These are phyloP conservation scores for Leptogaster cylindrica DNA, from an alignment of 2,888 invertebrate genomes.

Conservation along the genomic window DNA sequence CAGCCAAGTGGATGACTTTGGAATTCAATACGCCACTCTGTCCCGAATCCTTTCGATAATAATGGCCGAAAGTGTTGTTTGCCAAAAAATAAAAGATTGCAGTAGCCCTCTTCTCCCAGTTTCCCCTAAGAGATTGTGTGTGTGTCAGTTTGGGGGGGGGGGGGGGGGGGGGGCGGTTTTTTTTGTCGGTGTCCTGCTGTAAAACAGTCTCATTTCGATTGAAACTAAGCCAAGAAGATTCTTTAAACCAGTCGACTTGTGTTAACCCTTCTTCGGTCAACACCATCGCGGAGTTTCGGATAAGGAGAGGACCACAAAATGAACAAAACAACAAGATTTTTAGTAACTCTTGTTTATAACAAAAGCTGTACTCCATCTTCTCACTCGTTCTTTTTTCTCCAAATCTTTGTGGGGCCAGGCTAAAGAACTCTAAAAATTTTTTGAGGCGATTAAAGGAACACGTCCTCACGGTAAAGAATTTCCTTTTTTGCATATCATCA, in stretches of 20 bases:
- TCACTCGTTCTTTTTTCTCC: too few species aligned
- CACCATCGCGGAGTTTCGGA: too few species aligned
- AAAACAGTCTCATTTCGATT: not conserved
- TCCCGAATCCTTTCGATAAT: conserved; percentile 19
- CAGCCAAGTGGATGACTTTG: conserved; percentile 23
- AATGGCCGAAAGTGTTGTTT: not conserved
- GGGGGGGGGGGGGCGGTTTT: not conserved
- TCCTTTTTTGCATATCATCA: conserved; percentile 17
- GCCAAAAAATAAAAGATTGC: conserved; percentile 14
- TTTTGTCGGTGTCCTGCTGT: not conserved
- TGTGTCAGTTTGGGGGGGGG: not conserved
- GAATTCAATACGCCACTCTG: conserved; percentile 11
- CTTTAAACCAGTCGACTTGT: too few species aligned
- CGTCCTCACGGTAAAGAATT: conserved; percentile 7
- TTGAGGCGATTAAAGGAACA: not conserved
- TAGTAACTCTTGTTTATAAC: too few species aligned
- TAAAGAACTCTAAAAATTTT: too few species aligned
- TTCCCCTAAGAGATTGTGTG: too few species aligned
- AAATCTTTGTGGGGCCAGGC: too few species aligned
- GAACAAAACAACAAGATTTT: too few species aligned
- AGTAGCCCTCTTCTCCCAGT: not conserved
- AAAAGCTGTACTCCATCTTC: too few species aligned
- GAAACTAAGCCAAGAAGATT: conserved; percentile 26
- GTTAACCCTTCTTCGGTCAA: too few species aligned
- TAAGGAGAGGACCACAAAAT: too few species aligned